phyloP scores from a whole-genome alignment of 2,888 invertebrate species.

The Eupelmus urozonus region DNA sequence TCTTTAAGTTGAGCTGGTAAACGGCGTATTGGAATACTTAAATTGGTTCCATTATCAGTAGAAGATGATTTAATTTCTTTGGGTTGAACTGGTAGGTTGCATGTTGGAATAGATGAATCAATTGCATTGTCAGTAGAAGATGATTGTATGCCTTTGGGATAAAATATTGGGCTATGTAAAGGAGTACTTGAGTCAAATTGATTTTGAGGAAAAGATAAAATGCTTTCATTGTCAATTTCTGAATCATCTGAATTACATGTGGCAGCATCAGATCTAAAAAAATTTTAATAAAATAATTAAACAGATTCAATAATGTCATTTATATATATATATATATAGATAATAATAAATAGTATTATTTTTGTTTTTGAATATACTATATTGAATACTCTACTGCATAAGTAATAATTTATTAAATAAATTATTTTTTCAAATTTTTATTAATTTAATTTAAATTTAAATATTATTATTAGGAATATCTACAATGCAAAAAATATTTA shows the following conservation, averaged over 20 bases:
- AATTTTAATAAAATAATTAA: too few relatives aligned
- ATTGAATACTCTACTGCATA: background rate
- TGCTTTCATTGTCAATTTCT: background rate
- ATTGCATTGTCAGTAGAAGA: too few relatives aligned
- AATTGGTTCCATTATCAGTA: background rate
- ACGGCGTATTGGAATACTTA: background rate
- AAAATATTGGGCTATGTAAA: background rate
- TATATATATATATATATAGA: too few relatives aligned
- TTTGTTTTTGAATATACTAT: background rate
- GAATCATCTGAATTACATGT: constrained; percentile 15
- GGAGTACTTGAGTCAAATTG: constrained; percentile 3
- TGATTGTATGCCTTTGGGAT: too few relatives aligned
- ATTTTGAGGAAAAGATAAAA: constrained; percentile 5
- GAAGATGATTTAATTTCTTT: too few relatives aligned
- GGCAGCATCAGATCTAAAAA: constrained; percentile 28
- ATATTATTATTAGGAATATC: constrained; percentile 7
- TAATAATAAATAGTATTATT: background rate
- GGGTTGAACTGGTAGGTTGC: constrained; percentile 43
- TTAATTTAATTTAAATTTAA: background rate
- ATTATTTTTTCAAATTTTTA: background rate
- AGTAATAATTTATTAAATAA: background rate
- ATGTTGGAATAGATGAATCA: constrained; percentile 7
- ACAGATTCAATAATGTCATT: too few relatives aligned
- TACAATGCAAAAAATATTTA: constrained; percentile 21
- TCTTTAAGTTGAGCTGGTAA: too few relatives aligned